Evolutionary conservation across 2,113 vertebrate species (phyloP).

Genomic region (Catagonus wagneri): DNA sequence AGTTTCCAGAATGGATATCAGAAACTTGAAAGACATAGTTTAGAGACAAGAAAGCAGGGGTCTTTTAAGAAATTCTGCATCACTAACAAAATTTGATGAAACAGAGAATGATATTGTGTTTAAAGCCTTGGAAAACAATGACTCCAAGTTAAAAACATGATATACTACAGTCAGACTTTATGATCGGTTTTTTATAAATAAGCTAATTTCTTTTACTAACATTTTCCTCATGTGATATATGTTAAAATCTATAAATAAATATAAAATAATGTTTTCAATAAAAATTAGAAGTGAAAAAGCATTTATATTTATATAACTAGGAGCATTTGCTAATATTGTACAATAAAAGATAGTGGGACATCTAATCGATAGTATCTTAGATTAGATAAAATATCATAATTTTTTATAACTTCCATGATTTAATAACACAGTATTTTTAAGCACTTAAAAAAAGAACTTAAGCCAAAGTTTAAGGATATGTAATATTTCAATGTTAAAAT

Average conservation of each 20-base stretch:
- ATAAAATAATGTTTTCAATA: neutral
- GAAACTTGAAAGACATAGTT: constrained; percentile 4
- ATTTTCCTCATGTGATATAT: neutral
- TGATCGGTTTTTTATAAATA: neutral
- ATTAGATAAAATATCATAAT: neutral
- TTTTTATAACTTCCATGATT: neutral
- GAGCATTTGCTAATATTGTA: neutral
- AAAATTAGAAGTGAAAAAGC: neutral
- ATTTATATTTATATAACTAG: neutral
- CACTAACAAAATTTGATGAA: neutral
- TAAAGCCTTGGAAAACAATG: neutral
- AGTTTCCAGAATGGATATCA: neutral
- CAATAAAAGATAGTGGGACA: neutral
- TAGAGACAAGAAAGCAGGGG: neutral
- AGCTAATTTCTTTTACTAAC: neutral
- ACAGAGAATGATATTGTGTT: neutral
- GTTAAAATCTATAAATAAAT: neutral
- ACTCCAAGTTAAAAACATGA: neutral
- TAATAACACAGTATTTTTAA: neutral
- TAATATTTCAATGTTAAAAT: constrained; percentile 7
- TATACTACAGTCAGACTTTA: neutral
- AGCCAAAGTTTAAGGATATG: neutral
- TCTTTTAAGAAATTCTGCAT: neutral
- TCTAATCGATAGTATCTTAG: neutral
- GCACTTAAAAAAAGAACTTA: neutral